Evolutionary conservation across 1,140 invertebrate species (phyloP).

Genomic region (Caenorhabditis elegans): WBcel235 BX284602.5:12466501-12467000

Average conservation of each 20-base stretch:
- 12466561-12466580: too few relatives aligned
- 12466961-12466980: neutral
- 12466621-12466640: too few relatives aligned
- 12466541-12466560: too few relatives aligned
- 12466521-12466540: too few relatives aligned
- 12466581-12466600: too few relatives aligned
- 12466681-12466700: neutral
- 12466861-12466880: neutral
- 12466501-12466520: too few relatives aligned
- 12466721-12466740: neutral
- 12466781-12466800: neutral
- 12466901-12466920: neutral
- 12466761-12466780: neutral
- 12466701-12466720: neutral
- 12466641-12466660: too few relatives aligned
- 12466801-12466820: neutral
- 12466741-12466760: neutral
- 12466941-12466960: neutral
- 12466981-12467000: constrained; percentile 2
- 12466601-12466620: too few relatives aligned
- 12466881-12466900: neutral
- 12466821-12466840: neutral
- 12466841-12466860: neutral
- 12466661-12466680: neutral
- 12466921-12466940: neutral